Percentiles rank a stretch among this genome's conserved stretches.
These are phyloP conservation scores for Tipula confusa DNA, from an alignment of 2,888 invertebrate species.

Conservation along the genomic window DNA sequence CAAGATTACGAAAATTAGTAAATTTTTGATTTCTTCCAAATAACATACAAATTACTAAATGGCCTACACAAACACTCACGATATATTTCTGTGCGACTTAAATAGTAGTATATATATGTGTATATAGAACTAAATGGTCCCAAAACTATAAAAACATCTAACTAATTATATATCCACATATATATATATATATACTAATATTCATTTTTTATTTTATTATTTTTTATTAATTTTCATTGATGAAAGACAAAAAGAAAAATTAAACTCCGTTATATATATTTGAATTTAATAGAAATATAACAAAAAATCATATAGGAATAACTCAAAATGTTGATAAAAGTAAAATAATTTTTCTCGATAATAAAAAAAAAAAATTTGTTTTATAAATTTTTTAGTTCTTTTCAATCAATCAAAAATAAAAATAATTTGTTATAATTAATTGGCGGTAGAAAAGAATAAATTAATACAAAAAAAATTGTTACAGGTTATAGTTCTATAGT, in stretches of 20 bases:
- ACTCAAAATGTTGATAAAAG: not conserved
- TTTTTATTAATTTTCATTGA: not conserved
- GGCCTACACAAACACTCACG: not conserved
- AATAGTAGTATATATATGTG: not conserved
- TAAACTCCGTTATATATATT: not conserved
- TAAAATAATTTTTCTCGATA: not conserved
- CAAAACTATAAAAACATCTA: not conserved
- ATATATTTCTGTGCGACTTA: not conserved
- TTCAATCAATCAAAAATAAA: conserved; percentile 7
- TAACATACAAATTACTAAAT: not conserved
- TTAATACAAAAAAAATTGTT: conserved; percentile 5
- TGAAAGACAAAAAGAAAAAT: not conserved
- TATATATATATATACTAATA: not conserved
- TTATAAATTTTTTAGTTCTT: conserved; percentile 25
- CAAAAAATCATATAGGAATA: not conserved
- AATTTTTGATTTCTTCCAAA: not conserved
- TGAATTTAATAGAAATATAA: not conserved
- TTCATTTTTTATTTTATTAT: not conserved
- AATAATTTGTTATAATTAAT: not conserved
- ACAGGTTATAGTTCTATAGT: conserved; percentile 1
- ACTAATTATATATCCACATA: not conserved
- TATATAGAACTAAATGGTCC: not conserved
- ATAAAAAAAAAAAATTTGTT: not conserved
- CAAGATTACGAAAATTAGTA: not conserved
- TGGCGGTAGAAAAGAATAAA: conserved; percentile 20